Conservation (phyloP, 35 echinoderm and acorn worm genomes). For the Nesometra sesokonis region DNA sequence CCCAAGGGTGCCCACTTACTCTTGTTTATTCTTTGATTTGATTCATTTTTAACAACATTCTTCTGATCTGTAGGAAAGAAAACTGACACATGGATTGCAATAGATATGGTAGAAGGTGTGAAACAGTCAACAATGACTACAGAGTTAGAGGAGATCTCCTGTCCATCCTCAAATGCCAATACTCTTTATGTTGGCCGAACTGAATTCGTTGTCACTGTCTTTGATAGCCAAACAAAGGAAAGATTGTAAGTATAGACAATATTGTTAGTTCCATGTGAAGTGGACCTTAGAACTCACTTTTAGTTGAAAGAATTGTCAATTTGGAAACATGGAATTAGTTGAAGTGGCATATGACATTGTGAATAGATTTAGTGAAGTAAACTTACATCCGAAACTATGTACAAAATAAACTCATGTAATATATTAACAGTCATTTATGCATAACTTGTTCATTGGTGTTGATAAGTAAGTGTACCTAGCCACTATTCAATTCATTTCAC, state of each 20-base stretch:
- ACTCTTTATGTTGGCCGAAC: slow-evolving; percentile 85
- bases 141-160: slow-evolving; percentile 57
- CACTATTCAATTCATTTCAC: no score
- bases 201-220: slow-evolving; percentile 91
- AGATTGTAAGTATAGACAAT: slow-evolving; percentile 52
- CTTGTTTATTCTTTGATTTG: not conserved
- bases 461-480: no score
- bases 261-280: no score
- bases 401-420: no score
- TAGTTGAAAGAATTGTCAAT: not conserved
- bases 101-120: slow-evolving; percentile 59
- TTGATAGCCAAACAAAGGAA: slow-evolving; percentile 83
- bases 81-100: slow-evolving; percentile 77
- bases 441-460: no score
- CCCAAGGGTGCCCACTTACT: no score
- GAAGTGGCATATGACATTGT: no score
- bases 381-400: no score
- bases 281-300: not conserved
- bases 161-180: slow-evolving; percentile 54
- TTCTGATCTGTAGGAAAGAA: slow-evolving; percentile 46
- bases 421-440: no score
- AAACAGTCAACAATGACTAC: slow-evolving; percentile 75
- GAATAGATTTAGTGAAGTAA: no score
- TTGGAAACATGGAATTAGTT: not conserved
- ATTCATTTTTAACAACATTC: not conserved